Evolutionary conservation across 1,140 invertebrate species (phyloP).

Genomic region (Micrasema longulum): DNA sequence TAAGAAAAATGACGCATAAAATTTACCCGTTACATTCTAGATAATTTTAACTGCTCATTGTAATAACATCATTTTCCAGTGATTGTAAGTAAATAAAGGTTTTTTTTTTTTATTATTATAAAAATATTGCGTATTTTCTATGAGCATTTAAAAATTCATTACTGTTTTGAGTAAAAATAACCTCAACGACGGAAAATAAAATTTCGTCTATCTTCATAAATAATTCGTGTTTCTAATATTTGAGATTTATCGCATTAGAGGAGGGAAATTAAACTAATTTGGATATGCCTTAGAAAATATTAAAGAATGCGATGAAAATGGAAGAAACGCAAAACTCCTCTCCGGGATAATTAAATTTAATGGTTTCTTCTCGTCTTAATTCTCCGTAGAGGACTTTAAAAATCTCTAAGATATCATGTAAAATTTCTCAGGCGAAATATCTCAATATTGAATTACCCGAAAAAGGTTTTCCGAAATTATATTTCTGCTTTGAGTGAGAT

Average conservation of each 20-base stretch:
- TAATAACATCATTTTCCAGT: too few relatives aligned
- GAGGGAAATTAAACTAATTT: slow-evolving; percentile 29
- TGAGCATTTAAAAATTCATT: too few relatives aligned
- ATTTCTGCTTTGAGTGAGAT: slow-evolving; percentile 28
- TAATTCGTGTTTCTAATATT: slow-evolving; percentile 34
- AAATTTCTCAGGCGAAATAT: slow-evolving; percentile 17
- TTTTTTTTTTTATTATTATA: too few relatives aligned
- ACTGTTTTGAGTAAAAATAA: too few relatives aligned
- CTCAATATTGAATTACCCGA: slow-evolving; percentile 35
- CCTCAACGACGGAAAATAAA: too few relatives aligned
- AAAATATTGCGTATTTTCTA: too few relatives aligned
- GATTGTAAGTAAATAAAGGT: too few relatives aligned
- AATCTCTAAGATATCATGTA: slow-evolving; percentile 33
- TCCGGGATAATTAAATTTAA: slow-evolving; percentile 43
- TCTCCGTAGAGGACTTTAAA: slow-evolving; percentile 36
- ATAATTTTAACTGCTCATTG: too few relatives aligned
- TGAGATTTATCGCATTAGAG: slow-evolving; percentile 24
- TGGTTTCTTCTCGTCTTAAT: slow-evolving; percentile 37
- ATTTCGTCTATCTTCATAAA: not conserved
- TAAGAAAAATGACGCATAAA: too few relatives aligned
- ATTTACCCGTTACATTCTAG: too few relatives aligned
- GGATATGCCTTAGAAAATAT: slow-evolving; percentile 29
- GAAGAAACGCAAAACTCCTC: slow-evolving; percentile 33
- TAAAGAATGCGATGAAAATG: slow-evolving; percentile 38
- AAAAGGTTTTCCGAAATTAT: slow-evolving; percentile 30